Conservation (phyloP, 2,888 invertebrate species). For the Oligia fasciuncula region DNA sequence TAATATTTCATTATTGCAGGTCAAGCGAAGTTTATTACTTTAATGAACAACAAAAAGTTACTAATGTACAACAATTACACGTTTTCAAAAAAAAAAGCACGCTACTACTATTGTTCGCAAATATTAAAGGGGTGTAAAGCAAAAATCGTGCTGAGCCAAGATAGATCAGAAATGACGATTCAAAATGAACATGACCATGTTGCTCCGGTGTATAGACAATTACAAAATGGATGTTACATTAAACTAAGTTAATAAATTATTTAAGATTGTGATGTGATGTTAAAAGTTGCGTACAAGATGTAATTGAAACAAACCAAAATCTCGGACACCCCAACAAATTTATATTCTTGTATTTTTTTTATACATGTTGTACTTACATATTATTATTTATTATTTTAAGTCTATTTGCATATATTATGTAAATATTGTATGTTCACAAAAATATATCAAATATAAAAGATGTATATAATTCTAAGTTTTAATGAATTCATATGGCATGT, state of each 20-base stretch:
- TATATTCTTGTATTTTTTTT: too few relatives aligned
- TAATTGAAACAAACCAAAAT: neutral
- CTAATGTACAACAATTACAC: constrained; percentile 46
- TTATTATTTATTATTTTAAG: too few relatives aligned
- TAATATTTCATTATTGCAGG: constrained; percentile 20
- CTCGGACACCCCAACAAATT: neutral
- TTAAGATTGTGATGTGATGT: neutral
- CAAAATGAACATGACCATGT: constrained; percentile 31
- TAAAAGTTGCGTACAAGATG: neutral
- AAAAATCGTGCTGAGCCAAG: constrained; percentile 11
- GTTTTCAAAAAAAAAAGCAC: constrained; percentile 23
- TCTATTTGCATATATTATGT: too few relatives aligned
- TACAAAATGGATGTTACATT: neutral
- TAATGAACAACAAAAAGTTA: constrained; percentile 22
- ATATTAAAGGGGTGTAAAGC: constrained; percentile 36
- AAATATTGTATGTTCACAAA: too few relatives aligned
- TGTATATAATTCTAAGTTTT: neutral
- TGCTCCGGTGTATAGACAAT: constrained; percentile 13
- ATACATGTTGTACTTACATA: too few relatives aligned
- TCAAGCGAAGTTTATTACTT: constrained; percentile 13
- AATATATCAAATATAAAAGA: too few relatives aligned
- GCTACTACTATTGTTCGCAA: constrained; percentile 45
- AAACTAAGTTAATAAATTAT: neutral
- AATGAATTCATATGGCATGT: neutral
- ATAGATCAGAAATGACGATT: neutral